Base-by-base conservation (phyloP, 1,140 invertebrate species). In the Drosophila obscura region DNA sequence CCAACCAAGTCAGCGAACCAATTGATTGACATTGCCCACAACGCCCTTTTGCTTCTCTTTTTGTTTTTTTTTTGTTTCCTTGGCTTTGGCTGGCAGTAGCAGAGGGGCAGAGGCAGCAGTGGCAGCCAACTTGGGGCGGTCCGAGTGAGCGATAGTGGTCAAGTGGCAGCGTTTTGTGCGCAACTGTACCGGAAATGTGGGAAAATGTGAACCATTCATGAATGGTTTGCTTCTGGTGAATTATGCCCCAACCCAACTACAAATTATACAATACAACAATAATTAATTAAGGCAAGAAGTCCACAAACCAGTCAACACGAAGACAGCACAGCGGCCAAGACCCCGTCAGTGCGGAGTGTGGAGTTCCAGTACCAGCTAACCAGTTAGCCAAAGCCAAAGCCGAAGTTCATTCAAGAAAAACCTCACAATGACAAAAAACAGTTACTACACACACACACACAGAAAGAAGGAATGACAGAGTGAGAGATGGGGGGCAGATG, bases 241-340 rank as follows among this genome's bases (percentile, higher is more conserved):
- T 78, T 84, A 85, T 79, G 67, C 68, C 58, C 69, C 66, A 56
- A 66, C 69, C 68, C 43, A 63, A 4, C 72, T 61, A 83, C 65
- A 88, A 87, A 87, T 87, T 88, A 82, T 87, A 87, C 83, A 87
- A 87, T 87, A 87, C 83, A 87, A 87, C 83, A 77, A 88, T 87
- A 88, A 87, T 87, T 88, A 87, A 87, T 87, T 88, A 88, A 82
- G 77, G 28, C 81, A 72, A 75, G 52, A 60, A 49, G 45, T 43
- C 45, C 49, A 71, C 22, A 50, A 58, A 57, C 59, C 67, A 63
- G 73, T 72, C 60, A 59, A 44, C 35, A 5, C 35, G 35, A 0
- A 28, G 51, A 49, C 55, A 65, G 39, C 52, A 49, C 55, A 65
- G 39, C 52, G 43, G 52, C 43, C 16, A 11, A 60, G 55, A 49